Evolutionary conservation across 2,888 invertebrate species (phyloP).

Genomic region (Sclerodermus sp.): DNA sequence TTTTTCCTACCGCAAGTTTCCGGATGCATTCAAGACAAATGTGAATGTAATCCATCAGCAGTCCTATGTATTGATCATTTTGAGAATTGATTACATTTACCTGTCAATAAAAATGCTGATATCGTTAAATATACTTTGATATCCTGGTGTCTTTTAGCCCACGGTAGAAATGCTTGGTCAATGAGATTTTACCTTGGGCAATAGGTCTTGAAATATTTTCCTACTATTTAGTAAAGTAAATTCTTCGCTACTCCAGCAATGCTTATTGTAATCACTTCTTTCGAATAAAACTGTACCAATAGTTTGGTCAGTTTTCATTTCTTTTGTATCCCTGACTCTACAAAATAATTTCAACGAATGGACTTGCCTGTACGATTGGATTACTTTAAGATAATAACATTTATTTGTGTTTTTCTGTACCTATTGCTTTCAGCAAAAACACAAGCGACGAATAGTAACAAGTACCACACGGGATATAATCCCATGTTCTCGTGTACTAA

Average conservation of each 20-base stretch:
- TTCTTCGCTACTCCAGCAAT: slow-evolving; percentile 49
- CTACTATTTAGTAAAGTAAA: slow-evolving; percentile 42
- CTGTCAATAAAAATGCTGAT: slow-evolving; percentile 20
- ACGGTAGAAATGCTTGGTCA: no score
- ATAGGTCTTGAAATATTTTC: slow-evolving; percentile 46
- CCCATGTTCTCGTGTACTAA: slow-evolving; percentile 30
- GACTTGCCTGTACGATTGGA: no score
- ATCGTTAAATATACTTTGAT: not conserved
- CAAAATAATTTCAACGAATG: no score
- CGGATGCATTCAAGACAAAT: slow-evolving; percentile 43
- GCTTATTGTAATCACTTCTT: slow-evolving; percentile 33
- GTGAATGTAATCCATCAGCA: slow-evolving; percentile 48
- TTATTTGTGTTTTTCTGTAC: no score
- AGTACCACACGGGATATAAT: slow-evolving; percentile 28
- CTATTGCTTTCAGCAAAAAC: slow-evolving; percentile 16
- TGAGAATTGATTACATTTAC: slow-evolving; percentile 36
- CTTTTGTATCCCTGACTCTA: no score
- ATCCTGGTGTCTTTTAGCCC: no score
- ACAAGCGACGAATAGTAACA: slow-evolving; percentile 24
- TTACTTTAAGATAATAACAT: no score
- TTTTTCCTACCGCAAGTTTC: slow-evolving; percentile 42
- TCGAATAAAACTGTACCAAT: slow-evolving; percentile 50
- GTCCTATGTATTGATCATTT: slow-evolving; percentile 44
- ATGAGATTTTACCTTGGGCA: slow-evolving; percentile 39
- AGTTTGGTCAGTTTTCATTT: slow-evolving; percentile 24